These are phyloP conservation scores for Phyllopteryx taeniolatus DNA, from an alignment of 2,113 vertebrate genomes.

Conservation along the genomic window DNA sequence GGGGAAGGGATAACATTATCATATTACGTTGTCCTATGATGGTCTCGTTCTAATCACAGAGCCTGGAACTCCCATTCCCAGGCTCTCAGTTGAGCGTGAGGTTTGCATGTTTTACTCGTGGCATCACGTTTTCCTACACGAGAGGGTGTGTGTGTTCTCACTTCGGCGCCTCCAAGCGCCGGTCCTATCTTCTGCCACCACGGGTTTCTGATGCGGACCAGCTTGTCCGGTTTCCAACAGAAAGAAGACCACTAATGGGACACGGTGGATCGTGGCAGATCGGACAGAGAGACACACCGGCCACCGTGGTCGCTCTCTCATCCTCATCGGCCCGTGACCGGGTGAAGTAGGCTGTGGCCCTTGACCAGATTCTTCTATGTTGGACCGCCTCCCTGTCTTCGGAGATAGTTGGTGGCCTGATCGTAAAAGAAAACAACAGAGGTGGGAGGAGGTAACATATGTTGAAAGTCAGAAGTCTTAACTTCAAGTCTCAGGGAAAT, in stretches of 20 bases:
- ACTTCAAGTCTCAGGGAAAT: no score
- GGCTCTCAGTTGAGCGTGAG: background rate
- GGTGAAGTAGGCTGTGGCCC: constrained; percentile 93
- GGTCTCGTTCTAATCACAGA: no score
- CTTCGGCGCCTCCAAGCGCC: constrained; percentile 92
- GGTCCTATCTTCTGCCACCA: constrained; percentile 96
- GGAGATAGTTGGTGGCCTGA: constrained; percentile 79
- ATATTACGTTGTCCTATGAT: no score
- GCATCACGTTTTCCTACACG: background rate
- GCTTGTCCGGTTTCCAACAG: constrained; percentile 78
- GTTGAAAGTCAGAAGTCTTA: background rate
- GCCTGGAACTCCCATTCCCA: background rate
- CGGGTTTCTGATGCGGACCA: constrained; percentile 90
- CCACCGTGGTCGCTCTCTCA: constrained; percentile 46
- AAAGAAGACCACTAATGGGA: constrained; percentile 77
- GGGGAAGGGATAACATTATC: no score
- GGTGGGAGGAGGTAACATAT: background rate
- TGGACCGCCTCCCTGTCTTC: constrained; percentile 84
- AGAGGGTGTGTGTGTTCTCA: constrained; percentile 52
- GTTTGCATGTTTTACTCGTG: background rate
- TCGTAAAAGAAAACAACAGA: background rate
- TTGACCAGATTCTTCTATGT: constrained; percentile 97
- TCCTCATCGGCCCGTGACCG: constrained; percentile 86
- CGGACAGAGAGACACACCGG: background rate
- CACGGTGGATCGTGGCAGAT: background rate